phyloP scores from a whole-genome alignment of 2,888 invertebrate species.

The Netelia inedita region DNA sequence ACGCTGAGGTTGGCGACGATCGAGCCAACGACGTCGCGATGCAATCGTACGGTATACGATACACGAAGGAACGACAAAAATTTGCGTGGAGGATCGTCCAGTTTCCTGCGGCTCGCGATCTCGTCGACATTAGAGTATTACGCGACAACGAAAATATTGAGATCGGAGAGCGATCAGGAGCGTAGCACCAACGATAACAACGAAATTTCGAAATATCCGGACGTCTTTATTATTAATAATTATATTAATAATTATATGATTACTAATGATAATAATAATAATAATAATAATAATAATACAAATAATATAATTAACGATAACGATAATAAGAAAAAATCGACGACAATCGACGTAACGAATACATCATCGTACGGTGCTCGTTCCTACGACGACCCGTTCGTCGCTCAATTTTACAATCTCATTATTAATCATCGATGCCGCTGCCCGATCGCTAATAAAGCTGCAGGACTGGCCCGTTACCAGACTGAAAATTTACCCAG shows the following conservation, averaged over 20 bases:
- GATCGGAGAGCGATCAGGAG: slow-evolving; percentile 27
- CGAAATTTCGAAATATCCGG: slow-evolving; percentile 47
- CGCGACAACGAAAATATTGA: slow-evolving; percentile 19
- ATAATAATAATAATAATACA: slow-evolving; percentile 24
- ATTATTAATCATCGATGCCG: slow-evolving; percentile 54
- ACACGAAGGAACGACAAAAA: slow-evolving; percentile 27
- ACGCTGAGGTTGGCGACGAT: slow-evolving; percentile 49
- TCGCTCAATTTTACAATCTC: slow-evolving; percentile 64
- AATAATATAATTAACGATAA: slow-evolving; percentile 3
- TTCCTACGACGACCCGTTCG: slow-evolving; percentile 63
- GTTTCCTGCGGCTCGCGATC: slow-evolving; percentile 13
- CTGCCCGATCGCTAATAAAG: slow-evolving; percentile 56
- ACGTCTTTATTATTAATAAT: slow-evolving; percentile 13
- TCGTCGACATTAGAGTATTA: background rate
- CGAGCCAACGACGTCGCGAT: slow-evolving; percentile 31
- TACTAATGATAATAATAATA: slow-evolving; percentile 15
- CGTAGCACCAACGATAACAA: slow-evolving; percentile 48
- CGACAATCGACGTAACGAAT: slow-evolving; percentile 68
- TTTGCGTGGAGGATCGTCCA: slow-evolving; percentile 15
- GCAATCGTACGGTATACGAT: slow-evolving; percentile 5
- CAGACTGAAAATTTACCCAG: slow-evolving; percentile 49
- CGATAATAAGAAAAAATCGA: slow-evolving; percentile 43
- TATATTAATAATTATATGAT: slow-evolving; percentile 26
- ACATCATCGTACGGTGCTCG: slow-evolving; percentile 65
- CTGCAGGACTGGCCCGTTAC: slow-evolving; percentile 18